Base-by-base conservation (phyloP, 53 echinoderm and acorn worm genomes). In the Henricia sp. region DNA sequence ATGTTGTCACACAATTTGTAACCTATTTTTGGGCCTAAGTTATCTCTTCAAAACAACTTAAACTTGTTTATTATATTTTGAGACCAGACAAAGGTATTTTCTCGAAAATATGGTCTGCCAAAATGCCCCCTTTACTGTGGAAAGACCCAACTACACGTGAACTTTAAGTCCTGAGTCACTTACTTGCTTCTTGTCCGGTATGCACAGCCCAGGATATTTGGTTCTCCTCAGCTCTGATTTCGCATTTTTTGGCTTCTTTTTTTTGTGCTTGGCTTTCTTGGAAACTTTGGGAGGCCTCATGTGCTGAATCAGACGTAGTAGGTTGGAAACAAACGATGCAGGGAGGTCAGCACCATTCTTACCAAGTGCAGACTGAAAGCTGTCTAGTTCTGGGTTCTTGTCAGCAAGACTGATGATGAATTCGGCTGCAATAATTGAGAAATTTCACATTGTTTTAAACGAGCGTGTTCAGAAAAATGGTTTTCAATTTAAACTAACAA, bases 271-370 rank as follows among this genome's bases (percentile, higher is more conserved):
- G 69, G 42, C 20, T 73, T 83, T 58, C 85, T 85, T 85, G 35
- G 70, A 23, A 0, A 72, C 52, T 27, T 84, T 82, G 48, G 92
- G 91, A 3, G 99, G 95, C 88, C 89, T 95, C 99, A 99, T 99
- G 70, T 92, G 94, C 58, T 92, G 94, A 63, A 99, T 99, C 40
- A 99, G 88, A 40, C 99, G 85, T 27, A 92, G 85, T 0, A 99
- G 85, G 70, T 99, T 99, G 46, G 84, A 72, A 42, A 86, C 86
- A 53, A 99, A 99, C 8, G 99, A 99, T 16, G 88, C 94, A 20
- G 94, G 99, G 26, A 99, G 92, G 46, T 99, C 99, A 10, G 92
- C 99, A 20, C 94, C 99, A 65, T 99, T 99, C 58, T 99, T 90
- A 25, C 84, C 71, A 1, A 99, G 88, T 24, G 86, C 99, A 1